These are phyloP conservation scores for Endotricha flammealis DNA, from an alignment of 2,888 invertebrate species.

Conservation along the genomic window DNA sequence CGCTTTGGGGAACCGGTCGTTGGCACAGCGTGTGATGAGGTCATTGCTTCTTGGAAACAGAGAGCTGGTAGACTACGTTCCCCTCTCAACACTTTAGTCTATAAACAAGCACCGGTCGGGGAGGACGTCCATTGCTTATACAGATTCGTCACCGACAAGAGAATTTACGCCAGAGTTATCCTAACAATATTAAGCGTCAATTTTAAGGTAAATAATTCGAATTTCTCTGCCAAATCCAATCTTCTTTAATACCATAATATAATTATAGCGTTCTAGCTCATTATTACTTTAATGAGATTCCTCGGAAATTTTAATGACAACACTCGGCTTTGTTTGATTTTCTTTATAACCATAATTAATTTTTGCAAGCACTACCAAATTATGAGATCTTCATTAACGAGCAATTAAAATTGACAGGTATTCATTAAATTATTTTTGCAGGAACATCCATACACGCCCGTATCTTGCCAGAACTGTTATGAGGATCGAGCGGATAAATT, in stretches of 20 bases:
- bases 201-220: conserved; percentile 80
- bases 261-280: neutral
- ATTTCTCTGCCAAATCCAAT: neutral
- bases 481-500: conserved; percentile 91
- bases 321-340: neutral
- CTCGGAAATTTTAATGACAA: neutral
- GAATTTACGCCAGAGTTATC: conserved; percentile 89
- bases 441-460: conserved; percentile 87
- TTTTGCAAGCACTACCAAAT: too few relatives aligned
- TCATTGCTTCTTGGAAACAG: conserved; percentile 90
- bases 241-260: neutral
- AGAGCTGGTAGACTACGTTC: conserved; percentile 87
- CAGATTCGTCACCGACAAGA: conserved; percentile 88
- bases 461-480: conserved; percentile 90
- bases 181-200: conserved; percentile 87
- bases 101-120: conserved; percentile 85
- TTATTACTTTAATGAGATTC: neutral
- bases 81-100: conserved; percentile 91
- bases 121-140: conserved; percentile 90
- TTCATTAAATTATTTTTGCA: conserved; percentile 36
- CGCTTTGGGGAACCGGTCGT: conserved; percentile 89
- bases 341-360: too few relatives aligned
- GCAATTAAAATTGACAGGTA: neutral
- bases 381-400: too few relatives aligned
- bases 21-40: conserved; percentile 91